Conservation (phyloP, 2,113 vertebrate species). For the Anser cygnoides region DNA sequence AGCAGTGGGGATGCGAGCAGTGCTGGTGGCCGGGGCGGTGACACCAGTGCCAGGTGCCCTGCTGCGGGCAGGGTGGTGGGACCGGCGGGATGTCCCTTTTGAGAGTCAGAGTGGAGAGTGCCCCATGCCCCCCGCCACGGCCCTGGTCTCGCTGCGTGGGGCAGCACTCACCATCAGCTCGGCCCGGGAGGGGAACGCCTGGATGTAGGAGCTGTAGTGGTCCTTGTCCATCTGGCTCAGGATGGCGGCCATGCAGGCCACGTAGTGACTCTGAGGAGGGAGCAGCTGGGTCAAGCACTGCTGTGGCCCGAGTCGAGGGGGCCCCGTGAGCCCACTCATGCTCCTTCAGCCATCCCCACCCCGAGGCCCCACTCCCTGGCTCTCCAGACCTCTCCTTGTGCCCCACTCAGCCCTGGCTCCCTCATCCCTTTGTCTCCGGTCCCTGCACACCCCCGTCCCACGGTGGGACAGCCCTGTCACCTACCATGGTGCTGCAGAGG, state of each 20-base stretch:
- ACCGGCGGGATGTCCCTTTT: fast-evolving
- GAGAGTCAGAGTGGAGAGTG: fast-evolving
- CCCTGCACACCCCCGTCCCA: fast-evolving
- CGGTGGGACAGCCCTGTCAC: background rate
- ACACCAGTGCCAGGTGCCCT: background rate
- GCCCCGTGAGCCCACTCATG: fast-evolving
- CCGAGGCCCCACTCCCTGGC: background rate
- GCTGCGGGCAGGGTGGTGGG: background rate
- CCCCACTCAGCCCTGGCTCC: background rate
- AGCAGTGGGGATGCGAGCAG: fast-evolving
- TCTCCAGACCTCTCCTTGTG: background rate
- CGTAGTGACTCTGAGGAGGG: conserved; percentile 55
- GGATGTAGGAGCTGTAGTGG: conserved; percentile 63
- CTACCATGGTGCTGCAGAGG: fast-evolving
- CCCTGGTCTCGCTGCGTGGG: fast-evolving
- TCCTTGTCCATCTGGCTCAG: conserved; percentile 69
- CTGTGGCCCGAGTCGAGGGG: fast-evolving
- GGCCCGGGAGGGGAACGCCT: background rate
- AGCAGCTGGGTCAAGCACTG: background rate
- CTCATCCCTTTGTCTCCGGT: background rate
- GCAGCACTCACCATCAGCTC: conserved; percentile 67
- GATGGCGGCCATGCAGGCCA: conserved; percentile 72
- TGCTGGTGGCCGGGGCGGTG: fast-evolving
- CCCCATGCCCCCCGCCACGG: no score
- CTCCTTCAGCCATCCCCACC: fast-evolving